Conservation (phyloP, 2,888 invertebrate genomes). For the Malthinus flaveolus region DNA sequence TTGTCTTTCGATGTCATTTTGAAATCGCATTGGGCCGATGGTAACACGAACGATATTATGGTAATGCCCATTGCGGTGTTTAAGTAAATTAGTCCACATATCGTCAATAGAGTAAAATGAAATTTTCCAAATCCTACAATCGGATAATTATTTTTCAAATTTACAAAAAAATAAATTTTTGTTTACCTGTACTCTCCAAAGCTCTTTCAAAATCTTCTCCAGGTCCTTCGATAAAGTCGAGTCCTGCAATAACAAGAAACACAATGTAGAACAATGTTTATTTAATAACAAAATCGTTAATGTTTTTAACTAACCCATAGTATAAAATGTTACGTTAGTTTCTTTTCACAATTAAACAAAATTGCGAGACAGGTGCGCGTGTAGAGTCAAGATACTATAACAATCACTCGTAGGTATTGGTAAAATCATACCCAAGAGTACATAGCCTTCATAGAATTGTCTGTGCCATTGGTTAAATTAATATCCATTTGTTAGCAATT, state of each 20-base stretch:
- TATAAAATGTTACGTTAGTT: conserved; percentile 1
- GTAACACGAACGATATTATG: conserved; percentile 80
- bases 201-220: conserved; percentile 75
- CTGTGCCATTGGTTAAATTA: conserved; percentile 43
- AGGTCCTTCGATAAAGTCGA: conserved; percentile 72
- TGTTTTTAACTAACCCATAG: conserved; percentile 34
- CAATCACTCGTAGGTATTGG: conserved; percentile 40
- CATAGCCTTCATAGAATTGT: conserved; percentile 44
- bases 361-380: conserved; percentile 17
- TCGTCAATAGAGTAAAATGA: conserved; percentile 72
- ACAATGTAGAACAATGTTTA: background rate
- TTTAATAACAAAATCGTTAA: conserved; percentile 11
- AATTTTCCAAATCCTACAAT: conserved; percentile 79
- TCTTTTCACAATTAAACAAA: conserved; percentile 6
- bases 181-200: conserved; percentile 69
- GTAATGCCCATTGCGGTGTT: conserved; percentile 83
- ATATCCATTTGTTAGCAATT: conserved; percentile 45
- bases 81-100: conserved; percentile 80
- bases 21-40: conserved; percentile 82
- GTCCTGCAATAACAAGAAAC: conserved; percentile 57
- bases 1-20: conserved; percentile 77
- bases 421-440: conserved; percentile 44
- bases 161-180: background rate
- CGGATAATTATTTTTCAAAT: background rate
- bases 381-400: conserved; percentile 36